A percentile compares a stretch with the other conserved stretches of the same genome.
Conservation (phyloP, 2,888 invertebrate species). For the Hydrotaea diabolus region DNA sequence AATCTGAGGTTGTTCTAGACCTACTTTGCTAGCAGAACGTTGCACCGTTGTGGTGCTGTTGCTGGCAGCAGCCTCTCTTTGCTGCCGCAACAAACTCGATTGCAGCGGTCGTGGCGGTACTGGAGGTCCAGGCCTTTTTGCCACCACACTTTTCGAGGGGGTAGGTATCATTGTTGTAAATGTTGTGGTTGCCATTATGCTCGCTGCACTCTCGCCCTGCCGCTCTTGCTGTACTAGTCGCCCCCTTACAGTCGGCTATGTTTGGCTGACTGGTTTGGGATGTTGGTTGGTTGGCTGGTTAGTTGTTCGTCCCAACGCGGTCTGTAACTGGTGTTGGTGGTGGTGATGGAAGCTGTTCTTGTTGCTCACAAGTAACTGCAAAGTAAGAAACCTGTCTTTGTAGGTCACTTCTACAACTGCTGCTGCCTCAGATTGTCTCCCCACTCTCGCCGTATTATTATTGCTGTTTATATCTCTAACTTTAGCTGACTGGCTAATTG, state of each 20-base stretch:
- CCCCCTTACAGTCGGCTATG: conserved; percentile 6
- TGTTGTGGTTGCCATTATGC: conserved; percentile 69
- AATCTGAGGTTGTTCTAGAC: conserved; percentile 63
- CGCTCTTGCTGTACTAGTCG: conserved; percentile 38
- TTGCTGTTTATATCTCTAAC: conserved; percentile 70
- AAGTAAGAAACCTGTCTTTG: conserved; percentile 77
- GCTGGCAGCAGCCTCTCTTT: conserved; percentile 68
- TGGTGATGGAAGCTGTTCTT: conserved; percentile 52
- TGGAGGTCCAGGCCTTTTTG: conserved; percentile 86
- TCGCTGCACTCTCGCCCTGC: conserved; percentile 25
- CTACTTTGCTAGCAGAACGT: conserved; percentile 65
- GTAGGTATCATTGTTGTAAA: conserved; percentile 69
- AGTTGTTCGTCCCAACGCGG: conserved; percentile 57
- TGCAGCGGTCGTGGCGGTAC: conserved; percentile 89
- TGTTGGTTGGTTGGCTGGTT: conserved; percentile 50
- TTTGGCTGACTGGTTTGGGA: conserved; percentile 51
- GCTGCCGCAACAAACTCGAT: conserved; percentile 86
- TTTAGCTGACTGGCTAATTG: conserved; percentile 48
- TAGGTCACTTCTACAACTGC: conserved; percentile 76
- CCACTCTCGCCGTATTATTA: conserved; percentile 46
- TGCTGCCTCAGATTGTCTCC: conserved; percentile 62
- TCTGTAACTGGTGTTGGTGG: conserved; percentile 58
- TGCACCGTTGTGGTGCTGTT: conserved; percentile 56
- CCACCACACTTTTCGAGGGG: conserved; percentile 80
- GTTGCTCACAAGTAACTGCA: conserved; percentile 54